Percentiles rank a stretch among this genome's conserved stretches.
phyloP scores from a whole-genome alignment of 2,888 invertebrate species.

The Drosophila dives region DNA sequence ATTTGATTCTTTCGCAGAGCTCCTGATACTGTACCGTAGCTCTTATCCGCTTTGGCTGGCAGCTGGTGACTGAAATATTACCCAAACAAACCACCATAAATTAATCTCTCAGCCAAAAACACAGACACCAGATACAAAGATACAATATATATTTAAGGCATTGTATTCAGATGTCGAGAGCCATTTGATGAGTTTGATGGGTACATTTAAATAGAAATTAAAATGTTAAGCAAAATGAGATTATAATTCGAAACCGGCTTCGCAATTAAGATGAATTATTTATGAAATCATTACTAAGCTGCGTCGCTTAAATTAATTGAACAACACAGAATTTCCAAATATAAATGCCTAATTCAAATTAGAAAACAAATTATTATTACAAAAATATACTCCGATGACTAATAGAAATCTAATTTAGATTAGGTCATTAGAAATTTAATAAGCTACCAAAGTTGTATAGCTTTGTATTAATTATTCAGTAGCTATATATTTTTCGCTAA shows the following conservation, averaged over 20 bases:
- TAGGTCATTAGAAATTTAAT: not conserved
- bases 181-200: not conserved
- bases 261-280: not conserved
- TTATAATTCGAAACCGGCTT: not conserved
- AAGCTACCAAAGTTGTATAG: not conserved
- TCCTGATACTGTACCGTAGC: conserved; percentile 1
- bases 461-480: not conserved
- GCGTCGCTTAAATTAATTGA: not conserved
- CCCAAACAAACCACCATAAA: conserved; percentile 33
- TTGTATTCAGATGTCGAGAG: conserved; percentile 27
- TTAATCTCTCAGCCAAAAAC: conserved; percentile 32
- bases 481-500: not conserved
- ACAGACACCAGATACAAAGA: conserved; percentile 22
- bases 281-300: not conserved
- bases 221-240: not conserved
- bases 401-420: not conserved
- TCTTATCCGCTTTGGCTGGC: conserved; percentile 31
- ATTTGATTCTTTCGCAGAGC: conserved; percentile 24
- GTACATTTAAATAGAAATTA: not conserved
- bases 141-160: conserved; percentile 15
- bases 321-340: not conserved
- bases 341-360: not conserved
- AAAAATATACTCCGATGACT: not conserved
- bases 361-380: not conserved
- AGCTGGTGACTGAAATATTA: conserved; percentile 8